These are phyloP conservation scores for Drosophila pectinifera DNA, from an alignment of 1,140 invertebrate genomes.

Conservation along the genomic window DNA sequence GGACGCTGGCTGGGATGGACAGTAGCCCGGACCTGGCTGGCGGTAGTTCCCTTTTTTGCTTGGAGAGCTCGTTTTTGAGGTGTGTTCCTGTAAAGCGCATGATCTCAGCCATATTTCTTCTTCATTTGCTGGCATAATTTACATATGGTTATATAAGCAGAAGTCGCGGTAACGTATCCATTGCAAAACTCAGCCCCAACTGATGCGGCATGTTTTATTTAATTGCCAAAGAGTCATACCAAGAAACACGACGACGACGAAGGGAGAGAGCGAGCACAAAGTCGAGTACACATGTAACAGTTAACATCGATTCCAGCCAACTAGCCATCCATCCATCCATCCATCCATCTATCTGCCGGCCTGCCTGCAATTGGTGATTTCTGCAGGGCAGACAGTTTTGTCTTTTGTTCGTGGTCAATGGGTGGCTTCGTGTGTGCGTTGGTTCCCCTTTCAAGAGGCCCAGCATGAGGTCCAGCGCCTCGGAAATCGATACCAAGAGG, in stretches of 20 bases:
- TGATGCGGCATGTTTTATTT: conserved; percentile 75
- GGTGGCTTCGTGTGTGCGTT: conserved; percentile 24
- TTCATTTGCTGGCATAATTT: conserved; percentile 78
- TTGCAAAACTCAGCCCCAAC: conserved; percentile 59
- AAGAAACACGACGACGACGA: conserved; percentile 46
- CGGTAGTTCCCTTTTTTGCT: conserved; percentile 34
- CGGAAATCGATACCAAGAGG: conserved; percentile 11
- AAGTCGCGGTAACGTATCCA: conserved; percentile 15
- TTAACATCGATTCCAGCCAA: conserved; percentile 47
- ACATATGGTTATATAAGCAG: conserved; percentile 78
- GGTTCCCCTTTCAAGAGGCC: conserved; percentile 20
- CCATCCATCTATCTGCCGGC: conserved; percentile 11
- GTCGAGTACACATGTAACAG: conserved; percentile 57
- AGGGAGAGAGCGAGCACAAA: conserved; percentile 43
- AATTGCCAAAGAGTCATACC: conserved; percentile 66
- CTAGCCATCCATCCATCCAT: conserved; percentile 20
- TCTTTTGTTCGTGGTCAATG: conserved; percentile 46
- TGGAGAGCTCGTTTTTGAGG: conserved; percentile 55
- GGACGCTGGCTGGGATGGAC: conserved; percentile 33
- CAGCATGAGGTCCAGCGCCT: conserved; percentile 28
- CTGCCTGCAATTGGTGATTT: conserved; percentile 38
- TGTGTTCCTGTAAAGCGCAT: conserved; percentile 66
- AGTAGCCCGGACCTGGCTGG: conserved; percentile 44
- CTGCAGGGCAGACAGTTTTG: conserved; percentile 21
- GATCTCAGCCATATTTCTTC: conserved; percentile 74